These are phyloP conservation scores for Sphecodes monilicornis DNA, from an alignment of 2,888 invertebrate species.

Conservation along the genomic window DNA sequence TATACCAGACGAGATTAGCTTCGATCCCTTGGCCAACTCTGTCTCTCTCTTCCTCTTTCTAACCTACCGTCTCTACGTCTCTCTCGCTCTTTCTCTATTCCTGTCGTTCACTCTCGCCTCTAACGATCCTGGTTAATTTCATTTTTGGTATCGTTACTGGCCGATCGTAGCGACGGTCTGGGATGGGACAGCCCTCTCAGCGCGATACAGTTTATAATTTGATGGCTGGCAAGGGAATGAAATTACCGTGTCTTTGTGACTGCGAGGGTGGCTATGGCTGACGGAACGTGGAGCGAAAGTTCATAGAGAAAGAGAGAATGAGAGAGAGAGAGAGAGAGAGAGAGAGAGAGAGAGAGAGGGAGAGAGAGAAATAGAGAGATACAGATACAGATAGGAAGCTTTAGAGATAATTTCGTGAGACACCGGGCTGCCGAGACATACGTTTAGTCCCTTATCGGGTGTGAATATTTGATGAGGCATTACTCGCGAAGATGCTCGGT, in stretches of 20 bases:
- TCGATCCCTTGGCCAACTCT: constrained; percentile 44
- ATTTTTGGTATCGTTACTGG: constrained; percentile 59
- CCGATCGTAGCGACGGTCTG: constrained; percentile 42
- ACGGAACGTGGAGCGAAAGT: neutral
- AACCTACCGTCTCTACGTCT: neutral
- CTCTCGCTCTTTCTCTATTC: neutral
- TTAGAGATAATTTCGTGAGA: constrained; percentile 40
- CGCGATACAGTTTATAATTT: constrained; percentile 54
- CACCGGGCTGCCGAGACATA: constrained; percentile 19
- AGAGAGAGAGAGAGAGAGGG: neutral
- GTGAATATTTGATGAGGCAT: constrained; percentile 44
- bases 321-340: neutral
- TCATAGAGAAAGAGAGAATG: neutral
- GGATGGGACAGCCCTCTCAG: neutral
- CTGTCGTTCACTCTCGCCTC: constrained; percentile 1
- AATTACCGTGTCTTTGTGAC: constrained; percentile 47
- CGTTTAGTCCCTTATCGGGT: constrained; percentile 45
- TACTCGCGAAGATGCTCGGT: constrained; percentile 27
- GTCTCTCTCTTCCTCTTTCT: neutral
- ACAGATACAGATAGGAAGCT: neutral
- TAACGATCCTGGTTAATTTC: constrained; percentile 48
- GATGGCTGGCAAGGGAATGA: constrained; percentile 54
- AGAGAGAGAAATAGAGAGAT: too few relatives aligned
- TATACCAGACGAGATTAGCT: constrained; percentile 65
- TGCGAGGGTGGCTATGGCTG: neutral